A percentile compares a stretch with the other conserved stretches of the same genome.
These are phyloP conservation scores for Drosophila arizonae DNA, from an alignment of 1,140 invertebrate species.

Conservation along the genomic window DNA sequence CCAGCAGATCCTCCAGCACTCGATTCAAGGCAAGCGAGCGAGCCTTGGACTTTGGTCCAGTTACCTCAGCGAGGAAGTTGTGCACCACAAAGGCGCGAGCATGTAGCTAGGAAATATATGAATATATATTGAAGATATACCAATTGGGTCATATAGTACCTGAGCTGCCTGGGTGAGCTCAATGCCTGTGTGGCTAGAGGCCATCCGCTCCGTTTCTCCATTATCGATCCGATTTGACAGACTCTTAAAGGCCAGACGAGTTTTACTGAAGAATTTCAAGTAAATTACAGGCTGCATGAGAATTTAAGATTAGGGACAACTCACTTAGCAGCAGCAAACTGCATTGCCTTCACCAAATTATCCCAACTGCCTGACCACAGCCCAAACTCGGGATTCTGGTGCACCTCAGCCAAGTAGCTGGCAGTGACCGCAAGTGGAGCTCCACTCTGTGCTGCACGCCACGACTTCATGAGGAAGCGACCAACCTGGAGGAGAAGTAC, in stretches of 20 bases:
- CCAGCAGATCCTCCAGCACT: slow-evolving; percentile 88
- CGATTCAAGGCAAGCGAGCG: slow-evolving; percentile 83
- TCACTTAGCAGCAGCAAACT: slow-evolving; percentile 89
- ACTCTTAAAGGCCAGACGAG: slow-evolving; percentile 86
- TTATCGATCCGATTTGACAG: slow-evolving; percentile 86
- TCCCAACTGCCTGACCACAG: slow-evolving; percentile 86
- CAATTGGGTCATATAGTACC: slow-evolving; percentile 61
- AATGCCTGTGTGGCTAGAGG: slow-evolving; percentile 93
- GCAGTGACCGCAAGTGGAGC: slow-evolving; percentile 86
- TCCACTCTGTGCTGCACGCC: slow-evolving; percentile 85
- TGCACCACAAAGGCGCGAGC: slow-evolving; percentile 89
- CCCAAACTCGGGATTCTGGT: slow-evolving; percentile 70
- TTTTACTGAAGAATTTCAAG: slow-evolving; percentile 85
- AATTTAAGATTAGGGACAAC: slow-evolving; percentile 19
- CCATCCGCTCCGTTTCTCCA: slow-evolving; percentile 87
- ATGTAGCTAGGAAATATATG: slow-evolving; percentile 84
- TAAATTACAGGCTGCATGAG: no score
- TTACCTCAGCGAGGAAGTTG: slow-evolving; percentile 85
- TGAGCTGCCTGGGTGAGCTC: slow-evolving; percentile 90
- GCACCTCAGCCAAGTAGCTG: slow-evolving; percentile 85
- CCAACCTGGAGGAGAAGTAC: slow-evolving; percentile 95
- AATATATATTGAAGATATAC: no score
- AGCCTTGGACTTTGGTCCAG: slow-evolving; percentile 67
- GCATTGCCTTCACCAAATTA: slow-evolving; percentile 87
- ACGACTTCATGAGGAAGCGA: slow-evolving; percentile 90